Base-by-base conservation (phyloP, 2,888 invertebrate genomes). In the Agelastica alni region DNA sequence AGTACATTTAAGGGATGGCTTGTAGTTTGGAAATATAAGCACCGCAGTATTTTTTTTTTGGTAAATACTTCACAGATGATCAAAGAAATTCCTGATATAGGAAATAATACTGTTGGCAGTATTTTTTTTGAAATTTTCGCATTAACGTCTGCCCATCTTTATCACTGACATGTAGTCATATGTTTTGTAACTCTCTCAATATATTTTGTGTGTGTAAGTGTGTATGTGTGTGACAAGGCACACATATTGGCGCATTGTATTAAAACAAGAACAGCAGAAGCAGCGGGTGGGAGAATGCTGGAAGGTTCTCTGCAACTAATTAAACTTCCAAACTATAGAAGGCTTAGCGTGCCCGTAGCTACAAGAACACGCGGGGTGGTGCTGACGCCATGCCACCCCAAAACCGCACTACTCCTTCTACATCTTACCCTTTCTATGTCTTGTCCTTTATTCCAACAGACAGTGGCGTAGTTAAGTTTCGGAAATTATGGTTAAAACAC, bases 321-420 rank as follows among this genome's bases (percentile, higher is more conserved):
- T 77, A 77, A 77, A 77, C 74, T 77, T 77, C 75, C 74, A 74
- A 76, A 76, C 76, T 75, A 59, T 55, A 74, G 72, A 72, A 69
- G 74, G 75, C 75, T 75, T 75, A 75, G 75, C 70, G 47, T 66
- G 68, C 68, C 65, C 66, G 66, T 64, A 67, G 65, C 65, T 65
- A 65, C 64, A 60, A 61, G 63, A 65, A 67, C 60, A 65, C 64
- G 61, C 59, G 56, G 57, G 58, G 47, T 56, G 61, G 56, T 54
- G 56, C 18, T 20, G 37, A 12, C 20, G 37, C 17, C 37, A 17
- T 39, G 20, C 56, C 39, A 54, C 59, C 61, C 59, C 51, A 42
- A 61, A 55, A 61, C 60, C 62, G 52, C 62, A 47, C 52, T 52
- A 51, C 30, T 36, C 53, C 53, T 56, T 56, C 56, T 59, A 56